phyloP scores from a whole-genome alignment of 2,888 invertebrate genomes.

The Bellardia pandia region DNA sequence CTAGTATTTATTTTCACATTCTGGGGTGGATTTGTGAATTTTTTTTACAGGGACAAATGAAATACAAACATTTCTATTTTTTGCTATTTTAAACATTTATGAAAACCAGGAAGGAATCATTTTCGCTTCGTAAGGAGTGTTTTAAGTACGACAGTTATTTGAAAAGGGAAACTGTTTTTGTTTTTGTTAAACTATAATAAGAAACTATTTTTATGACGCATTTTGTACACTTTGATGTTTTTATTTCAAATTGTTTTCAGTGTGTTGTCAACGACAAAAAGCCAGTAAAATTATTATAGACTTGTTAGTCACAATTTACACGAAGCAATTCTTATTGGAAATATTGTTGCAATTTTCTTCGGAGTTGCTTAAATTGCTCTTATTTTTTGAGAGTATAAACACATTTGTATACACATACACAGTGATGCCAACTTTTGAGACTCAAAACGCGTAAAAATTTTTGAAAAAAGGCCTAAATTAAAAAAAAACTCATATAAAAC shows the following conservation, averaged over 20 bases:
- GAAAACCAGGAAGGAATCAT: background rate
- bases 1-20: background rate
- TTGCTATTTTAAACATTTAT: constrained; percentile 2
- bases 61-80: too few relatives aligned
- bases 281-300: background rate
- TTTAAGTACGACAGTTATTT: constrained; percentile 20
- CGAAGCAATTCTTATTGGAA: too few relatives aligned
- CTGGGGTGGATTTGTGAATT: constrained; percentile 11
- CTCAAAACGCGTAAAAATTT: too few relatives aligned
- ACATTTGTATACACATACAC: too few relatives aligned
- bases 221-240: background rate
- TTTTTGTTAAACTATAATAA: background rate
- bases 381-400: too few relatives aligned
- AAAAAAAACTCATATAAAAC: too few relatives aligned
- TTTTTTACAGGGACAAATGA: constrained; percentile 13
- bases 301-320: background rate
- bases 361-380: too few relatives aligned
- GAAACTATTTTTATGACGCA: background rate
- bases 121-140: background rate
- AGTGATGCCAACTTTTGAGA: too few relatives aligned
- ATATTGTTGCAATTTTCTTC: too few relatives aligned
- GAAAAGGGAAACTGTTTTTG: background rate
- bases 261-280: background rate
- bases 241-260: background rate
- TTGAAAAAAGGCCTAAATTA: too few relatives aligned